phyloP scores from a whole-genome alignment of 2,113 vertebrate species.

The Diadophis punctatus region DNA sequence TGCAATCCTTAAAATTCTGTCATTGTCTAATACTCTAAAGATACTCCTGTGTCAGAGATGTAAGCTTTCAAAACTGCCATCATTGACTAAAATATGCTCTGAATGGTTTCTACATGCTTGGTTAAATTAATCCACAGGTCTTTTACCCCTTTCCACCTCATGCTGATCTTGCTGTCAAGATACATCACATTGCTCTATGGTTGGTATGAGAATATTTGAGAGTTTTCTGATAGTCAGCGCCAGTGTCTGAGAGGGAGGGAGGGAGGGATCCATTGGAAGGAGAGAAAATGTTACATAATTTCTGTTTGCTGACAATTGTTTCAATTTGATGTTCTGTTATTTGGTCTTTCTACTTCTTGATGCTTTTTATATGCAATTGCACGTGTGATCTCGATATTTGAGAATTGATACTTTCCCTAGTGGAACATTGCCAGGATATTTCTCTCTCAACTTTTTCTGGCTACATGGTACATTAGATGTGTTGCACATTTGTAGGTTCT shows the following conservation, averaged over 20 bases:
- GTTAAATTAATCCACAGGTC: not conserved
- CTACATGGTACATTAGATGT: not conserved
- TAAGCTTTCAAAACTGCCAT: not conserved
- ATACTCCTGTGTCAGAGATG: not conserved
- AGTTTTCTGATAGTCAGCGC: not conserved
- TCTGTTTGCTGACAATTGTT: not conserved
- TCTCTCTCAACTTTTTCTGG: not conserved
- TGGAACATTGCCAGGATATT: not conserved
- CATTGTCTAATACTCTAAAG: not conserved
- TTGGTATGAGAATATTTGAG: not conserved
- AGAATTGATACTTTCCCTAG: not conserved
- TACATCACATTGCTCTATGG: not conserved
- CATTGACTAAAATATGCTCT: not conserved
- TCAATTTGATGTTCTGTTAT: not conserved
- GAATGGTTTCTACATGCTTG: not conserved
- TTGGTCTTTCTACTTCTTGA: not conserved
- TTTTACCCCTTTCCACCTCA: not conserved
- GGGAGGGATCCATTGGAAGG: not conserved
- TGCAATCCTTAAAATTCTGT: not conserved
- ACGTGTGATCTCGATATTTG: not conserved
- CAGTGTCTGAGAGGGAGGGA: not conserved
- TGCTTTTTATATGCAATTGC: constrained; percentile 11
- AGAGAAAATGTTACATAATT: not conserved
- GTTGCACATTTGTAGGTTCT: not conserved
- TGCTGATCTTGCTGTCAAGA: not conserved